Evolutionary conservation across 1,140 invertebrate genomes (phyloP).

Genomic region (Rhagoletis pomonella): DNA sequence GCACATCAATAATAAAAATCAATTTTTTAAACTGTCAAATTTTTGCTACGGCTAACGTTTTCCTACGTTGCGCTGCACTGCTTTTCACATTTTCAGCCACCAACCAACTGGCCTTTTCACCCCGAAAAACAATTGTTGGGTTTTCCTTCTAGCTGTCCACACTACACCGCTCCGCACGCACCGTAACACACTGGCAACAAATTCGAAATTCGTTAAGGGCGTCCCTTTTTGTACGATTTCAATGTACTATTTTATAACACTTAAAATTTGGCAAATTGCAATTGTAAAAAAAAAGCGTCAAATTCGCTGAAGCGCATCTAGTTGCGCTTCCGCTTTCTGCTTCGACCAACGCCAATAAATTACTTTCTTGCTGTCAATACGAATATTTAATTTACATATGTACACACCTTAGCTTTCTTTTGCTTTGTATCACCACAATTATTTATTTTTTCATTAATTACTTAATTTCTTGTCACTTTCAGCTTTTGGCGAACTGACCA

Average conservation of each 20-base stretch:
- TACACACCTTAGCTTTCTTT: slow-evolving; percentile 1
- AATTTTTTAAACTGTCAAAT: slow-evolving; percentile 47
- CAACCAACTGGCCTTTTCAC: slow-evolving; percentile 30
- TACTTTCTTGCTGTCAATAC: background rate
- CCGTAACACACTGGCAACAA: background rate
- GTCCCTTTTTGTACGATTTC: background rate
- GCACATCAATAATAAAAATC: slow-evolving; percentile 15
- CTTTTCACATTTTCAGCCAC: slow-evolving; percentile 1
- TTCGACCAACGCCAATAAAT: background rate
- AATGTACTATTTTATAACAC: background rate
- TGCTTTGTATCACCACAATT: background rate
- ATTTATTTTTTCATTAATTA: slow-evolving; percentile 44
- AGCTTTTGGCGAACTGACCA: slow-evolving; percentile 15
- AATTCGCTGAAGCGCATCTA: background rate
- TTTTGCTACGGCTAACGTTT: background rate
- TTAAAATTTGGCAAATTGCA: background rate
- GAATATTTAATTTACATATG: background rate
- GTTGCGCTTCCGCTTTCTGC: slow-evolving; percentile 16
- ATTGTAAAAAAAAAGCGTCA: background rate
- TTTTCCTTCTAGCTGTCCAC: background rate
- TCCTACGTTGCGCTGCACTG: background rate
- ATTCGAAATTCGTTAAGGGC: background rate
- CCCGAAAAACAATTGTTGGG: slow-evolving; percentile 19
- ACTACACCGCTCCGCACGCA: background rate
- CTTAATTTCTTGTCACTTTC: slow-evolving; percentile 42